A percentile compares a stretch with the other conserved stretches of the same genome.
Conservation (phyloP, 2,888 invertebrate genomes). For the Camponotus fellah region DNA sequence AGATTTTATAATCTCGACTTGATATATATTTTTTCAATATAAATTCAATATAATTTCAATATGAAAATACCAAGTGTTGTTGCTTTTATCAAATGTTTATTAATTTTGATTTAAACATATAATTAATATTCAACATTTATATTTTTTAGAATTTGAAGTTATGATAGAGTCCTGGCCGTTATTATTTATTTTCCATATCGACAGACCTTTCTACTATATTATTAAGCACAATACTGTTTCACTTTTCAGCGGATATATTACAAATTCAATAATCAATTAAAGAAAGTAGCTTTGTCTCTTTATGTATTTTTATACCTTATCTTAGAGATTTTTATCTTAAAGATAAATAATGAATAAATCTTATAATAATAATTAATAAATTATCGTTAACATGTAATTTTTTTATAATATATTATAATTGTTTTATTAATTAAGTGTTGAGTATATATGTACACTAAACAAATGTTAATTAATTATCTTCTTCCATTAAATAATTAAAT, state of each 20-base stretch:
- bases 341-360: not conserved
- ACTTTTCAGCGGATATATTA: not conserved
- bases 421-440: not conserved
- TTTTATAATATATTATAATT: not conserved
- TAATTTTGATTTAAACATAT: slow-evolving; percentile 3
- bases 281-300: not conserved
- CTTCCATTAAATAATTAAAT: not conserved
- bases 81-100: not conserved
- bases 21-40: no score
- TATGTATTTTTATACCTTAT: not conserved
- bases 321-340: no score
- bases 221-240: not conserved
- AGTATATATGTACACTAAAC: not conserved
- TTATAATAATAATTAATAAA: not conserved
- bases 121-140: not conserved
- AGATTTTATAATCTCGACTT: not conserved
- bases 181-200: not conserved
- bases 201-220: slow-evolving; percentile 6
- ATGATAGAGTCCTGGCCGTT: not conserved
- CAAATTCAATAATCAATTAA: not conserved
- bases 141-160: not conserved
- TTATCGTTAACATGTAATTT: not conserved
- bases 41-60: no score
- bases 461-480: not conserved
- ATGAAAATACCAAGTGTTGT: not conserved